Evolutionary conservation across 2,113 vertebrate genomes (phyloP).

Genomic region (Gadus macrocephalus): DNA sequence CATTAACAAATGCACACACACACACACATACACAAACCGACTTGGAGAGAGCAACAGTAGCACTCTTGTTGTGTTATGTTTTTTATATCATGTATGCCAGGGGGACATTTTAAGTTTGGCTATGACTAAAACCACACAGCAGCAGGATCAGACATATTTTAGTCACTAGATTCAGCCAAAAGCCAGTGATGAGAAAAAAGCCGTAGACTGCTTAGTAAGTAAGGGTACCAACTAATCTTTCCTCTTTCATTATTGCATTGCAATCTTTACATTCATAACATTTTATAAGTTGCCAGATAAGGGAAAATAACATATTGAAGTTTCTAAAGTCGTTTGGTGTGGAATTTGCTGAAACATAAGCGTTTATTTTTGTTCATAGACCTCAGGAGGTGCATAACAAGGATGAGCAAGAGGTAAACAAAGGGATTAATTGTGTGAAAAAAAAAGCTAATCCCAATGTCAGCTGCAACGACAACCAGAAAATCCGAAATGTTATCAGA

Average conservation of each 20-base stretch:
- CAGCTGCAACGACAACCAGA: too few species aligned
- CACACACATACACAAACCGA: constrained; percentile 15
- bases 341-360: constrained; percentile 27
- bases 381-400: background rate
- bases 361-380: constrained; percentile 35
- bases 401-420: background rate
- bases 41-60: constrained; percentile 40
- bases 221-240: background rate
- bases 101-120: constrained; percentile 32
- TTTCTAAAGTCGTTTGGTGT: background rate
- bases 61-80: constrained; percentile 50
- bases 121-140: constrained; percentile 18
- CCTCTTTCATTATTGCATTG: background rate
- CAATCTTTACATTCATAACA: background rate
- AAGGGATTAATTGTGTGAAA: too few species aligned
- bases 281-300: too few species aligned
- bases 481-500: too few species aligned
- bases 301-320: background rate
- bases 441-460: too few species aligned
- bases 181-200: constrained; percentile 3
- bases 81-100: constrained; percentile 60
- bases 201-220: too few species aligned
- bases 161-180: constrained; percentile 16
- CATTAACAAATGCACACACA: background rate
- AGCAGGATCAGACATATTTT: constrained; percentile 34